phyloP scores from a whole-genome alignment of 2,888 invertebrate genomes.

The Tipula confusa region DNA sequence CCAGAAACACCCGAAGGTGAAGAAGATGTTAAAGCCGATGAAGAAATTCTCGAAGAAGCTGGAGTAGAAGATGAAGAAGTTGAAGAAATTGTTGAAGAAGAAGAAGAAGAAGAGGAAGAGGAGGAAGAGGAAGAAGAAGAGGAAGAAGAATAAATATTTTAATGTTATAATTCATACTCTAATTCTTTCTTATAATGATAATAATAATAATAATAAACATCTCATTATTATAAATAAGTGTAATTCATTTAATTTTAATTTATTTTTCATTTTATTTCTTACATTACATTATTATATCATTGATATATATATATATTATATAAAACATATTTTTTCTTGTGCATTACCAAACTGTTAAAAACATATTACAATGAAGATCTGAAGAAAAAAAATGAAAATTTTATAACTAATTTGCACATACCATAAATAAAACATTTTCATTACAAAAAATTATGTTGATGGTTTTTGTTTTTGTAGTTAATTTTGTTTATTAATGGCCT shows the following conservation, averaged over 20 bases:
- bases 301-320: background rate
- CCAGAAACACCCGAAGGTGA: constrained; percentile 88
- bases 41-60: constrained; percentile 67
- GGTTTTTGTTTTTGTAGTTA: background rate
- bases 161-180: constrained; percentile 21
- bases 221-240: constrained; percentile 30
- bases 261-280: constrained; percentile 31
- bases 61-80: constrained; percentile 75
- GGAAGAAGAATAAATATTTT: constrained; percentile 45
- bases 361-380: background rate
- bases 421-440: constrained; percentile 28
- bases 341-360: background rate
- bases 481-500: too few relatives aligned
- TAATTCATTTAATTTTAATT: constrained; percentile 31
- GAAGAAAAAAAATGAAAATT: constrained; percentile 13
- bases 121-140: constrained; percentile 50
- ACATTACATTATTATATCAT: constrained; percentile 15
- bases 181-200: constrained; percentile 28
- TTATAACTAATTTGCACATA: constrained; percentile 7
- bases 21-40: constrained; percentile 75
- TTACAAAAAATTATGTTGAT: background rate
- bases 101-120: constrained; percentile 55
- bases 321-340: constrained; percentile 7
- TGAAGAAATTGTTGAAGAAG: constrained; percentile 68
- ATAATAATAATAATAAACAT: constrained; percentile 27